These are phyloP conservation scores for Alosa alosa DNA, from an alignment of 2,113 vertebrate genomes.

Conservation along the genomic window DNA sequence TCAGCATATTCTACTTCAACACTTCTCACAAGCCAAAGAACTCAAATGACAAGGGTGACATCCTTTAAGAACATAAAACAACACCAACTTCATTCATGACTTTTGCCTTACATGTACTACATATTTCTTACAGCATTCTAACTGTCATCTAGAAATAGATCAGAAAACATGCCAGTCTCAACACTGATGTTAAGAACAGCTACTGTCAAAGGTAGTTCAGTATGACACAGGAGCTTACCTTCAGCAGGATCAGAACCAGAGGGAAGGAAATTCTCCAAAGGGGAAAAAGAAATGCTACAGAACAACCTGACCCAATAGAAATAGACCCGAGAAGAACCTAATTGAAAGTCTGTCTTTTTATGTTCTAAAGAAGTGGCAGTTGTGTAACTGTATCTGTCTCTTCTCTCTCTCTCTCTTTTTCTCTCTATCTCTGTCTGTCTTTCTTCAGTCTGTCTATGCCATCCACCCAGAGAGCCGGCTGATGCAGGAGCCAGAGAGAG, in stretches of 20 bases:
- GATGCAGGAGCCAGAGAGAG: constrained; percentile 53
- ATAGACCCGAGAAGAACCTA: background rate
- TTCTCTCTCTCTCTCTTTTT: constrained; percentile 45
- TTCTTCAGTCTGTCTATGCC: constrained; percentile 46
- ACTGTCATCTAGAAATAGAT: background rate
- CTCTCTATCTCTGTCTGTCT: constrained; percentile 43
- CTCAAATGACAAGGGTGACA: background rate
- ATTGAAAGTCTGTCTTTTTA: constrained; percentile 39
- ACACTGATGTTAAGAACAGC: background rate
- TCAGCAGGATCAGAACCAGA: constrained; percentile 21
- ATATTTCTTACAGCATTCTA: background rate
- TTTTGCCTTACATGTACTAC: background rate
- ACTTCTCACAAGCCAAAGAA: background rate
- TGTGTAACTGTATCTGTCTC: constrained; percentile 59
- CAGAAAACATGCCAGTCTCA: background rate
- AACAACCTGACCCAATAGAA: constrained; percentile 45
- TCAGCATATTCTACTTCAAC: constrained; percentile 5
- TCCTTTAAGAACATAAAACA: background rate
- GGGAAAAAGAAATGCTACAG: constrained; percentile 32
- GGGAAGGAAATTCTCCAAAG: constrained; percentile 16
- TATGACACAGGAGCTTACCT: constrained; percentile 59
- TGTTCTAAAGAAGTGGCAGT: constrained; percentile 66
- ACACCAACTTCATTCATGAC: background rate
- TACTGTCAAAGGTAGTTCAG: background rate
- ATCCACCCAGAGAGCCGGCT: constrained; percentile 51